Evolutionary conservation across 1,140 invertebrate genomes (phyloP).

Genomic region (Drosophila navojoa): DNA sequence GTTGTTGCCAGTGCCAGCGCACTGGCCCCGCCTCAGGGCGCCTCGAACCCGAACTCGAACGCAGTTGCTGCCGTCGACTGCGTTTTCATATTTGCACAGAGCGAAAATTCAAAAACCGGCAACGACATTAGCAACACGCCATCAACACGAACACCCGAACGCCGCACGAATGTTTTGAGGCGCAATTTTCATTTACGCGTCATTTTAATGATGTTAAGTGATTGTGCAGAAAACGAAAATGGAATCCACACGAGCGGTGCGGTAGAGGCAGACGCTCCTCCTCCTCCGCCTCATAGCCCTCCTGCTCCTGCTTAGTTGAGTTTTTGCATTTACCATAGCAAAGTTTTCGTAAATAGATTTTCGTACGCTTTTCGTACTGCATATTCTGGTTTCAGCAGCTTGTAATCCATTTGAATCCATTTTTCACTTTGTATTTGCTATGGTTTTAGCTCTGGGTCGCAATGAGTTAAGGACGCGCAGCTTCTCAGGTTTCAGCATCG

Average conservation of each 20-base stretch:
- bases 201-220: slow-evolving; percentile 82
- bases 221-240: slow-evolving; percentile 76
- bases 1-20: slow-evolving; percentile 42
- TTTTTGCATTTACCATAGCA: slow-evolving; percentile 68
- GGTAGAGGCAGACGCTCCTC: not conserved
- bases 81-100: slow-evolving; percentile 73
- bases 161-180: slow-evolving; percentile 41
- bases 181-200: slow-evolving; percentile 82
- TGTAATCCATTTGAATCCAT: slow-evolving; percentile 81
- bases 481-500: slow-evolving; percentile 47
- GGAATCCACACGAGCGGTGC: slow-evolving; percentile 15
- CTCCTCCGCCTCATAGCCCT: not conserved
- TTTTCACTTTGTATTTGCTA: slow-evolving; percentile 74
- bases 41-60: too few species aligned
- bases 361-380: slow-evolving; percentile 31
- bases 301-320: not conserved
- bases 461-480: not conserved
- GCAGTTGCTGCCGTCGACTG: slow-evolving; percentile 27
- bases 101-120: slow-evolving; percentile 69
- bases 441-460: slow-evolving; percentile 25
- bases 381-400: slow-evolving; percentile 60
- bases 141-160: slow-evolving; percentile 19
- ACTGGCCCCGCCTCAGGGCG: not conserved
- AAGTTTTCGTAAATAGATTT: slow-evolving; percentile 80
- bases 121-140: slow-evolving; percentile 66